Base-by-base conservation (phyloP, 1,140 invertebrate genomes). In the Drosophila pseudoobscura region DNA sequence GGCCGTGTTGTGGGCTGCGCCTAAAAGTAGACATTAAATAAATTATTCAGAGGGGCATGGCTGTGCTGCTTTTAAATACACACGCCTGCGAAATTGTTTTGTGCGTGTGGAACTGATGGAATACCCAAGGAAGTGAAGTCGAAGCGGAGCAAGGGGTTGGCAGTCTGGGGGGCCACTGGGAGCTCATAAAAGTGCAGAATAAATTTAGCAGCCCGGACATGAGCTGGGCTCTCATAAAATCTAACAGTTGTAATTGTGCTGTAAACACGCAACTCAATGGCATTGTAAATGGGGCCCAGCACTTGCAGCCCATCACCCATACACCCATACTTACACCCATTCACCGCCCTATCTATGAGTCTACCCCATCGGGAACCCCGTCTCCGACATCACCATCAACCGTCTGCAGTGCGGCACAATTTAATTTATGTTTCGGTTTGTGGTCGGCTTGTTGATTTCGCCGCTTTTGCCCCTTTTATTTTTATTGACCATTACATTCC, bases 21-120 rank as follows among this genome's bases (percentile, higher is more conserved):
- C 83, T 83, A 88, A 87, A 76, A 87, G 83, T 80, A 83, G 75
- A 83, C 83, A 88, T 88, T 88, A 87, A 88, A 88, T 88, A 88
- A 88, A 88, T 88, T 88, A 88, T 88, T 88, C 78, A 88, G 44
- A 60, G 22, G 43, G 53, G 41, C 41, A 56, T 44, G 62, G 47
- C 52, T 54, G 47, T 47, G 69, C 24, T 54, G 73, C 77, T 76
- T 80, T 87, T 68, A 75, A 87, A 87, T 82, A 69, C 62, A 56
- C 47, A 51, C 44, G 65, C 55, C 72, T 64, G 70, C 39, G 50
- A 80, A 64, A 79, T 72, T 77, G 84, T 85, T 85, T 74, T 80
- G 69, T 74, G 73, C 65, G 55, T 63, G 76, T 17, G 9, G 17
- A 24, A 8, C 47, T 20, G 45, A 66, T 44, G 41, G 51, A 58